A percentile compares a stretch with the other conserved stretches of the same genome.
These are phyloP conservation scores for Acrocera orbiculus DNA, from an alignment of 2,888 invertebrate species.

Conservation along the genomic window DNA sequence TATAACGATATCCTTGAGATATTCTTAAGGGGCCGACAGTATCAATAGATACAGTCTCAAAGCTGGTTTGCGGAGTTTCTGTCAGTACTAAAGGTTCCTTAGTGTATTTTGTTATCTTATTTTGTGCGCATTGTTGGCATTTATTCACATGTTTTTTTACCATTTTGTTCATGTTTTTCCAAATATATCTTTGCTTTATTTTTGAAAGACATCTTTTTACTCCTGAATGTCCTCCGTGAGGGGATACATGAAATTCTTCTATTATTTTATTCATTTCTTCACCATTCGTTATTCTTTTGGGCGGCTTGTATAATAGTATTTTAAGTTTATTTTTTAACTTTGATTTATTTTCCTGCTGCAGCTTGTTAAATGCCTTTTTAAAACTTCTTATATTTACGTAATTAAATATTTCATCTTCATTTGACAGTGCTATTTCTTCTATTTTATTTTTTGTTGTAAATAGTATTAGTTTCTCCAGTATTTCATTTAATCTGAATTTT, in stretches of 20 bases:
- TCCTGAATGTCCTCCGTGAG: constrained; percentile 8
- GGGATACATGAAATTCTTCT: constrained; percentile 5
- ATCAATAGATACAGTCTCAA: constrained; percentile 3
- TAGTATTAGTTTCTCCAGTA: constrained; percentile 1
- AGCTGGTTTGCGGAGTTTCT: constrained; percentile 2
- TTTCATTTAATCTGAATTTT: constrained; percentile 1
- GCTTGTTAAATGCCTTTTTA: neutral
- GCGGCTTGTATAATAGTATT: constrained; percentile 4
- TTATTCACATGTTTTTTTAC: constrained; percentile 8
- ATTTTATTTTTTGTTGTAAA: neutral
- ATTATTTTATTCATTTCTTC: constrained; percentile 5
- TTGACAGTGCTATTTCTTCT: constrained; percentile 1
- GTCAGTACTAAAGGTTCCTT: constrained; percentile 2
- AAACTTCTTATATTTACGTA: neutral
- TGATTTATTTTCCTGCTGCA: neutral
- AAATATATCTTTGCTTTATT: constrained; percentile 8
- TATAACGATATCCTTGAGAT: constrained; percentile 1
- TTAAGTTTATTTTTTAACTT: neutral
- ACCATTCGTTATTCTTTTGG: constrained; percentile 3
- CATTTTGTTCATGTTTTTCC: constrained; percentile 10
- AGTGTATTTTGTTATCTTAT: constrained; percentile 8
- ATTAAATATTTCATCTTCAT: constrained; percentile 1
- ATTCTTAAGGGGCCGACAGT: constrained; percentile 4
- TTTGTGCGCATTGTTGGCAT: constrained; percentile 7
- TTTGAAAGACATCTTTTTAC: constrained; percentile 5